Evolutionary conservation across 2,888 invertebrate genomes (phyloP), one percentile per base, ranked within the genome.

Genomic region (Acholoe squamosa): DNA sequence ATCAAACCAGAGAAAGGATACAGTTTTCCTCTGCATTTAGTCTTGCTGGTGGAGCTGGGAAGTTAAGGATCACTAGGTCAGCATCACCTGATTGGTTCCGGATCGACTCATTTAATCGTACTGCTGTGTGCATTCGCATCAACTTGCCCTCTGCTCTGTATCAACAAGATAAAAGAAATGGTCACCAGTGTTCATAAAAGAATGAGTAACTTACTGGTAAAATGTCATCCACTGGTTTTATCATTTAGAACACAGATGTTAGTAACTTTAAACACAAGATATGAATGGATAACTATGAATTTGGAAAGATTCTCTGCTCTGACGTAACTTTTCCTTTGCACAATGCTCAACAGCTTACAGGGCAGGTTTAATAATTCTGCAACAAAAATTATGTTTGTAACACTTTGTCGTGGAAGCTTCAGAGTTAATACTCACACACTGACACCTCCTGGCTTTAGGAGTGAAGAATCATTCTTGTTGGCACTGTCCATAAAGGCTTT

Each of bases 21-120:
- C 93, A 93, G 91, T 92, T 92, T 84, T 92, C 92, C 67, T 93
- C 92, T 0, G 91, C 91, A 3, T 86, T 61, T 0, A 91, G 90
- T n/a, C 91, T 92, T 25, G 92, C 92, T 51, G 99, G 99, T 93
- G 99, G 98, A 94, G 98, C 98, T 92, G 99, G 99, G 96, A 99
- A 97, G 97, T 99, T 99, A 95, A 99, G 97, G 95, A 99, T 98
- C 94, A 99, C 99, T 96, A 99, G 97, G 96, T 99, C 98, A 96
- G 99, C 98, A 96, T 98, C 98, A 96, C 98, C 98, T 93, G 98
- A 99, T 96, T 98, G 98, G 96, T 98, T 98, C 94, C 98, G 98
- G 96, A 99, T 98, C 94, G 98, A 98, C 96, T 99, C 98, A 96
- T 99, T 99, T 94, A 99, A 97, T 96, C 98, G 98, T 93, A 99